phyloP scores from a whole-genome alignment of 2,113 vertebrate species.

The Tinamus guttatus region DNA sequence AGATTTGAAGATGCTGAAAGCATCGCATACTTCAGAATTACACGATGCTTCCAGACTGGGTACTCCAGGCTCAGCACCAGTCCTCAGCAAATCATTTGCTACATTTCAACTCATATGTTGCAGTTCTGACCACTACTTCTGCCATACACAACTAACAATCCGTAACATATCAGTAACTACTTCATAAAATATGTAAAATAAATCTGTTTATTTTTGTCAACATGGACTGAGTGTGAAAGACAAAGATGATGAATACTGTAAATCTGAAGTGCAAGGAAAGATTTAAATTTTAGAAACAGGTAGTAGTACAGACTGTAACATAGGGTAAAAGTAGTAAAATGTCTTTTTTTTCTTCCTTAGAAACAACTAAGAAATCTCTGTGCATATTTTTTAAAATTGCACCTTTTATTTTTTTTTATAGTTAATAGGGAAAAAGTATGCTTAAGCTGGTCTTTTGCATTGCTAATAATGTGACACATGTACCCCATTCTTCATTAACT shows the following conservation, averaged over 20 bases:
- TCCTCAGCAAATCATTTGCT: not conserved
- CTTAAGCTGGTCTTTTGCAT: slow-evolving; percentile 96
- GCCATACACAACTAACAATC: slow-evolving; percentile 19
- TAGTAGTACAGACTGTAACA: slow-evolving; percentile 78
- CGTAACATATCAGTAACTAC: slow-evolving; percentile 75
- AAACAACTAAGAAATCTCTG: slow-evolving; percentile 76
- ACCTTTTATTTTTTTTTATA: slow-evolving; percentile 80
- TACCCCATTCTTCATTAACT: slow-evolving; percentile 72
- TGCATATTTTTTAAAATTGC: slow-evolving; percentile 76
- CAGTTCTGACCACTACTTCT: slow-evolving; percentile 44
- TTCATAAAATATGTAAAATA: slow-evolving; percentile 63
- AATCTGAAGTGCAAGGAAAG: slow-evolving; percentile 72
- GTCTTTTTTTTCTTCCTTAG: slow-evolving; percentile 60
- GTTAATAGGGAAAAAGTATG: slow-evolving; percentile 78
- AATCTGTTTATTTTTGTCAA: slow-evolving; percentile 82
- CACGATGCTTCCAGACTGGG: not conserved
- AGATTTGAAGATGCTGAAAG: slow-evolving; percentile 40
- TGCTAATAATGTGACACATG: slow-evolving; percentile 74
- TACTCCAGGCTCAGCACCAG: not conserved
- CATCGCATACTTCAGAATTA: not conserved
- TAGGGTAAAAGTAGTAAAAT: slow-evolving; percentile 66
- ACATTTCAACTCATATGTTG: slow-evolving; percentile 14
- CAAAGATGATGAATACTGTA: slow-evolving; percentile 72
- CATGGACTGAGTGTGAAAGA: slow-evolving; percentile 64
- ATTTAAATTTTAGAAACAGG: slow-evolving; percentile 76